Base-by-base conservation (phyloP, 2,113 vertebrate species). In the Fregata magnificens region DNA sequence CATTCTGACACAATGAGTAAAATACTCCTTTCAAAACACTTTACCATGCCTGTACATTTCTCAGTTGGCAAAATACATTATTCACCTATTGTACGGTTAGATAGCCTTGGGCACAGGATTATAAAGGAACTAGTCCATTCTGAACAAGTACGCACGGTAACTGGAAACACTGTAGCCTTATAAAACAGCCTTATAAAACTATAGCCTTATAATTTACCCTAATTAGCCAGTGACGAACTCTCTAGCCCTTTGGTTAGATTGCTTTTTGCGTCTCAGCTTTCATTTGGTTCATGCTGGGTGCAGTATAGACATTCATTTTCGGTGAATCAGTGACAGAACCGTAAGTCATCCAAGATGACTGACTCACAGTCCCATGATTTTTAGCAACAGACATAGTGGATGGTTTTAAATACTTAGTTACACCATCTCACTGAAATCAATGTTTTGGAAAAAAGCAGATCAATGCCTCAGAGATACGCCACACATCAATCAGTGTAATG, bases 341-440 rank as follows among this genome's bases (percentile, higher is more conserved):
- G 0, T 89, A 92, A 95, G 81, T 93, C 88, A 93, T 87, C 38
- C 86, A 79, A 59, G 72, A 89, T 18, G 8, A 47, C 78, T 97
- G 90, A 96, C 93, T 97, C 95, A 97, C 24, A 81, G 81, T 82
- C 96, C 66, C 95, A 85, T 95, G 95, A 95, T 42, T 94, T 91
- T 94, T 87, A 93, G 63, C 42, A 87, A 62, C 40, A 85, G 59
- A 63, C 34, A 44, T 1, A 73, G 44, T n/a, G 50, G 40, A 87
- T 47, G 11, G 16, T 62, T 90, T 93, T 65, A 93, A 89, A 62
- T 45, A 72, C 0, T 0, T 28, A 63, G 45, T 12, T 70, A 40
- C 31, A 66, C 26, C 5, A 4, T 81, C 82, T 87, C 49, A 58
- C 55, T 42, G 44, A 44, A 82, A 69, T 22, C 50, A 76, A 2